Base-by-base conservation (phyloP, 2,797 vertebrate genomes). In the Chelidonichthys spinosus region DNA sequence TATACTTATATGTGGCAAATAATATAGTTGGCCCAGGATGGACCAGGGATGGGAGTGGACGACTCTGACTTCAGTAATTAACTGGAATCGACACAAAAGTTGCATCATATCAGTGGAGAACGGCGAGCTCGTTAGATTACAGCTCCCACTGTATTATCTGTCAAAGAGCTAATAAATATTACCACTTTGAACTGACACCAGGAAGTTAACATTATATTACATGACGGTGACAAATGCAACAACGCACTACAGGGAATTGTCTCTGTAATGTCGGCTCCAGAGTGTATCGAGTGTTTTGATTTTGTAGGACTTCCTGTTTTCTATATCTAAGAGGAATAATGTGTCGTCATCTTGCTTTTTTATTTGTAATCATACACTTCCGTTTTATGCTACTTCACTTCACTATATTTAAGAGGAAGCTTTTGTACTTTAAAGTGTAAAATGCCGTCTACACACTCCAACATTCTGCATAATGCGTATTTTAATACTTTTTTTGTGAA, bases 1-100 rank as follows among this genome's bases (percentile, higher is more conserved):
- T 39, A 63, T 62, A 44, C 44, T 73, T 60, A 15, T 33, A 60
- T 35, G 43, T 46, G 5, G 63, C 62, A 46, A 69, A 63, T 78
- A 33, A 63, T 86, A 74, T n/a, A 72, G 46, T 69, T 64, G 61
- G 70, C 37, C 37, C 40, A 25, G 13, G 68, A 65, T 75, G 10
- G 47, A 49, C 71, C 18, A 15, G 54, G 36, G 71, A 63, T 54
- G 46, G 5, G n/a, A 47, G 42, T 59, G 46, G 13, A 55, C 11
- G 36, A 63, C 11, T 63, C 18, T 9, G 18, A 63, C 67, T 65
- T 69, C 54, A 54, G 53, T 58, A 66, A 76, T 35, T 74, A 4
- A 58, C 72, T 59, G 4, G 59, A 54, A 56, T 60, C 32, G 64
- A 71, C 62, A 69, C 17, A 66, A 67, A 62, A 54, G 49, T 32